These are phyloP conservation scores for Tetragnatha montana DNA, from an alignment of 2,888 invertebrate species.

Conservation along the genomic window DNA sequence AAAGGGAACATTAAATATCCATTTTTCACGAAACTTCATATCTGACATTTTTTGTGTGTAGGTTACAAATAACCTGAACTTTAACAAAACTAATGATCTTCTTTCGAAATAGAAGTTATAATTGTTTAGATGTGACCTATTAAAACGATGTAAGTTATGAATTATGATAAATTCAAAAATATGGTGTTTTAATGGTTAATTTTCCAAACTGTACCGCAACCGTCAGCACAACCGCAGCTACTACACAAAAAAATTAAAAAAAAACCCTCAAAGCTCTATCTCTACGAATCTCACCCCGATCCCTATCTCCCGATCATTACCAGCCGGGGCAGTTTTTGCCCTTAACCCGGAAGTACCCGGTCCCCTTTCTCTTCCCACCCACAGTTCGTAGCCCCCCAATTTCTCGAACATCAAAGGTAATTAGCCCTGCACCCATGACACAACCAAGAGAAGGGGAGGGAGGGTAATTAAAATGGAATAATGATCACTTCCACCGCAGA, in stretches of 20 bases:
- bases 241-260: background rate
- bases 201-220: too few species aligned
- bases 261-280: background rate
- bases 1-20: too few species aligned
- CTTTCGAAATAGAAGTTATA: too few species aligned
- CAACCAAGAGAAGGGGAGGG: conserved; percentile 15
- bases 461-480: conserved; percentile 61
- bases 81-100: too few species aligned
- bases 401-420: conserved; percentile 53
- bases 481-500: conserved; percentile 35
- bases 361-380: background rate
- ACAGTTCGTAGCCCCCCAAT: conserved; percentile 1
- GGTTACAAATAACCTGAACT: too few species aligned
- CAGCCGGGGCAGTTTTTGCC: conserved; percentile 11
- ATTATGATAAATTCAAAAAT: too few species aligned
- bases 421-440: conserved; percentile 33
- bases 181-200: too few species aligned
- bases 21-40: too few species aligned
- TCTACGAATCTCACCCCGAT: conserved; percentile 7
- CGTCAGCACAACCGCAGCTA: too few species aligned
- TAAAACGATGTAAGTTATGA: too few species aligned
- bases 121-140: too few species aligned
- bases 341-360: background rate
- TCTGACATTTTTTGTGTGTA: too few species aligned
- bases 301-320: conserved; percentile 29